phyloP scores from a whole-genome alignment of 2,797 vertebrate genomes.

The Sebastes cheni region DNA sequence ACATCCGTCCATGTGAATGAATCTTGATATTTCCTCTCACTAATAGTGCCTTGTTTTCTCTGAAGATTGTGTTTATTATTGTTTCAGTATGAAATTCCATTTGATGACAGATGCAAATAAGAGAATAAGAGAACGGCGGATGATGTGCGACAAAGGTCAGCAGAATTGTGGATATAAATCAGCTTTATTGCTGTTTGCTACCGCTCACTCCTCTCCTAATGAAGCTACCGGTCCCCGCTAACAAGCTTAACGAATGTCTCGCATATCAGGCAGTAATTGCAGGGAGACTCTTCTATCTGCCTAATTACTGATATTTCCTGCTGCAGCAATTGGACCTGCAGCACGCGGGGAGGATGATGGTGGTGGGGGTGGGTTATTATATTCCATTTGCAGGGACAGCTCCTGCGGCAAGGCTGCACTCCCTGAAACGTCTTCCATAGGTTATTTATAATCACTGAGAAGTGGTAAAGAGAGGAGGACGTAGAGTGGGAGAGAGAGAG shows the following conservation, averaged over 20 bases:
- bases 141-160: conserved; percentile 44
- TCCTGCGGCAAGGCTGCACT: conserved; percentile 56
- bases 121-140: not conserved
- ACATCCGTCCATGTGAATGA: not conserved
- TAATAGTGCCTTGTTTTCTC: not conserved
- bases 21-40: not conserved
- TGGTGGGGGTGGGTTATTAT: conserved; percentile 41
- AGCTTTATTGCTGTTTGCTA: conserved; percentile 36
- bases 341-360: not conserved
- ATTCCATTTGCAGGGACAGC: conserved; percentile 64
- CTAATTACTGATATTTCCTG: conserved; percentile 75
- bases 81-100: not conserved
- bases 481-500: not conserved
- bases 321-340: conserved; percentile 59
- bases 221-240: conserved; percentile 62
- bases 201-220: conserved; percentile 53
- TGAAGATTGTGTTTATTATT: not conserved
- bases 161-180: conserved; percentile 46
- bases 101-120: conserved; percentile 11
- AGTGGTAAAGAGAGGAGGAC: conserved; percentile 29
- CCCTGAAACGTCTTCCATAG: conserved; percentile 58
- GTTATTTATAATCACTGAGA: conserved; percentile 68
- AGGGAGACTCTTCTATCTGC: conserved; percentile 56
- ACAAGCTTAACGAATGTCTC: conserved; percentile 74
- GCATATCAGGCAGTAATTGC: conserved; percentile 71